phyloP scores from a whole-genome alignment of 1,140 invertebrate species.

The Chironomus striatipennis region DNA sequence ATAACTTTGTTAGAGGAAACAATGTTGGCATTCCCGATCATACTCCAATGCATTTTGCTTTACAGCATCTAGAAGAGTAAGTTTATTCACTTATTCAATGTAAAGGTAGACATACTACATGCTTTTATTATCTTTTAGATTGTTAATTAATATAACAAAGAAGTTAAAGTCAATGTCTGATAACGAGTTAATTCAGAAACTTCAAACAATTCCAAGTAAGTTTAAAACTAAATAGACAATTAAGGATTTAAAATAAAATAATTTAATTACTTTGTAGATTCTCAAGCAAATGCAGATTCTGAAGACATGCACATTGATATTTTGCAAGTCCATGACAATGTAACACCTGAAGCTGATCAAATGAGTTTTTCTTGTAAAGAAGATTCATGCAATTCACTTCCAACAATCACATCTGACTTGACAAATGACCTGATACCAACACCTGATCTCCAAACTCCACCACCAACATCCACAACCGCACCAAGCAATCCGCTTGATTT shows the following conservation, averaged over 20 bases:
- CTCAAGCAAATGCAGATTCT: conserved; percentile 33
- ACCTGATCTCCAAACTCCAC: conserved; percentile 26
- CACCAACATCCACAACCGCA: conserved; percentile 25
- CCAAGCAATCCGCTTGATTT: conserved; percentile 31
- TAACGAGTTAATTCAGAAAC: conserved; percentile 41
- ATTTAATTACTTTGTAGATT: conserved; percentile 28
- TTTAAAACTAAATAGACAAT: too few relatives aligned
- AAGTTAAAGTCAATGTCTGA: conserved; percentile 46
- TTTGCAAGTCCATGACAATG: conserved; percentile 42
- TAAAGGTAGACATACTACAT: too few relatives aligned
- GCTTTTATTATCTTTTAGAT: conserved; percentile 33
- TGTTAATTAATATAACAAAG: conserved; percentile 47
- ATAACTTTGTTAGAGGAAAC: conserved; percentile 74
- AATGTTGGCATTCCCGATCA: conserved; percentile 66
- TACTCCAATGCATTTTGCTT: conserved; percentile 53
- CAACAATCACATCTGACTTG: conserved; percentile 27
- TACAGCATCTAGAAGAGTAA: conserved; percentile 59
- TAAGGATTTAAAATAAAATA: too few relatives aligned
- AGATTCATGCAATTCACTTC: conserved; percentile 17
- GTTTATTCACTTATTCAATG: conserved; percentile 30
- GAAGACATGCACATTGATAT: conserved; percentile 48
- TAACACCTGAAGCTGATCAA: conserved; percentile 37
- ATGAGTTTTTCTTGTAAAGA: conserved; percentile 32
- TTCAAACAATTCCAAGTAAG: conserved; percentile 25
- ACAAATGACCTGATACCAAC: conserved; percentile 27